Evolutionary conservation across 2,888 invertebrate species (phyloP), one percentile per base, ranked within the genome.

Genomic region (Lysandra coridon): DNA sequence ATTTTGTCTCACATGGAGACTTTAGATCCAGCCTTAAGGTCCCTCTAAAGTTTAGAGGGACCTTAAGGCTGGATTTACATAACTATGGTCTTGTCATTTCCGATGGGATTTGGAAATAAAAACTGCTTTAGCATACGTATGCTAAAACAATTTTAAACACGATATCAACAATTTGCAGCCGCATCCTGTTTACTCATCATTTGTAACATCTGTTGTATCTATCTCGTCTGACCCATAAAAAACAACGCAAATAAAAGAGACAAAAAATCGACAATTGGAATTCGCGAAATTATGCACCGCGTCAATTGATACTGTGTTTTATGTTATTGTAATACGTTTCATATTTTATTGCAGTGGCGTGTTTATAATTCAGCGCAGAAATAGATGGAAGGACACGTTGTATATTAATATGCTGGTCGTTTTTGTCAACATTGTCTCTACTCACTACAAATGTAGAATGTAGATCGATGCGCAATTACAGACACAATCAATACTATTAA

Each of bases 311-410:
- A 80, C 73, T 40, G 76, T 17, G 74, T 79, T 76, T 79, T 81
- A 6, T 6, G 1, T 49, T 23, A 17, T 78, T 78, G 69, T 60
- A 57, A 79, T 82, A 82, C 53, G 78, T 80, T 62, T 80, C 44
- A 82, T 80, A 81, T 81, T 81, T 17, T 30, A 73, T 79, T 79
- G 64, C 78, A 80, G 79, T 78, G 74, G 80, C 83, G 69, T 33
- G 57, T 80, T 80, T 84, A 81, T 84, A 82, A 84, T 82, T 80
- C 84, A 83, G 84, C 83, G 83, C 83, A 85, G 81, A 85, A 85
- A 85, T 85, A 83, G 81, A 82, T 83, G 73, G 84, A 86, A 85
- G 88, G 85, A 83, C 87, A 78, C 80, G 81, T 78, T 81, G 82
- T 81, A 83, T 82, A 84, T 23, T 75, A 82, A 44, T 81, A 69